A percentile compares a stretch with the other conserved stretches of the same genome.
phyloP scores from a whole-genome alignment of 1,140 invertebrate species.

The Brachionus rubens region DNA sequence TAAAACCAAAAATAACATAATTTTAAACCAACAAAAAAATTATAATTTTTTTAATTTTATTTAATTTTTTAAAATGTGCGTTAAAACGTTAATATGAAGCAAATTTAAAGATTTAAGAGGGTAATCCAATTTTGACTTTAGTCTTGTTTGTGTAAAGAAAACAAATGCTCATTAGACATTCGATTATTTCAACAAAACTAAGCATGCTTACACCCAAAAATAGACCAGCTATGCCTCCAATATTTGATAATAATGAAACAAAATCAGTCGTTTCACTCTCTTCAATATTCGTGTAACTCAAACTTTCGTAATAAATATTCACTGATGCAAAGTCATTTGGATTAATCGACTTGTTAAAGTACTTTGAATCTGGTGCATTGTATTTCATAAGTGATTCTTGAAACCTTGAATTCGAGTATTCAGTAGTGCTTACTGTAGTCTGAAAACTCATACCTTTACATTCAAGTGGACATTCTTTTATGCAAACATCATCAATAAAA shows the following conservation, averaged over 20 bases:
- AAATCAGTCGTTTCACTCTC: neutral
- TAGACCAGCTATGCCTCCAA: slow-evolving; percentile 12
- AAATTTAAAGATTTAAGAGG: too few relatives aligned
- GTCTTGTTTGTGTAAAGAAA: too few relatives aligned
- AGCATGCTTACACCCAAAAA: slow-evolving; percentile 30
- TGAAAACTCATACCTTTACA: neutral
- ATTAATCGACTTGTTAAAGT: neutral
- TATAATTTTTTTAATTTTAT: too few relatives aligned
- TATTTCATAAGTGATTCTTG: neutral
- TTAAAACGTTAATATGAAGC: too few relatives aligned
- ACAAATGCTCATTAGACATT: too few relatives aligned
- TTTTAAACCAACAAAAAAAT: too few relatives aligned
- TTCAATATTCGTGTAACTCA: neutral
- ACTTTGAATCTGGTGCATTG: neutral
- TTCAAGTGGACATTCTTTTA: slow-evolving; percentile 21
- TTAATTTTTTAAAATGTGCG: too few relatives aligned
- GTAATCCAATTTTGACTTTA: too few relatives aligned
- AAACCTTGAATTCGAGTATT: neutral
- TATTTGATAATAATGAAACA: neutral
- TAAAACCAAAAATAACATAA: too few relatives aligned
- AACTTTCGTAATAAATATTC: slow-evolving; percentile 1
- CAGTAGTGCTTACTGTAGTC: neutral
- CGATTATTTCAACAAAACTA: slow-evolving; percentile 8
- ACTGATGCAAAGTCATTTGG: neutral
- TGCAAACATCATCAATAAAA: neutral